Evolutionary conservation across 1,140 invertebrate genomes (phyloP), one percentile per base, ranked within the genome.

Genomic region (Euura saliciscinereae): DNA sequence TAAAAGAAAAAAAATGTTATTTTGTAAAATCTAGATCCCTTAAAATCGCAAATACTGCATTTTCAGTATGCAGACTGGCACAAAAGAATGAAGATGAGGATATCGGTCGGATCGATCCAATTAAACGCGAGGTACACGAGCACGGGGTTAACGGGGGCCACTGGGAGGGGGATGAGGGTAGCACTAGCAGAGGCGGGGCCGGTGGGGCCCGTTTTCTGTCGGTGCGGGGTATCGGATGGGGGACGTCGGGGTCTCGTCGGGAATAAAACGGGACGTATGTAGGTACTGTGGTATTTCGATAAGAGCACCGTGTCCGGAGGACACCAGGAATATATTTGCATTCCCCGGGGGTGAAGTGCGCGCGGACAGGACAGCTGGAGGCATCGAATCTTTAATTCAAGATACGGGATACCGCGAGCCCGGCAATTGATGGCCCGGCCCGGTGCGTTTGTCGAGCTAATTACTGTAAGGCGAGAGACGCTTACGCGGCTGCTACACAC

Each of bases 311-410:
- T 59, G 51, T 59, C 10, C 51, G 8, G 51, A 59, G 13, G 51
- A 59, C 68, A 76, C 69, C 73, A 28, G 67, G 72, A 68, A 83
- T 82, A 81, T 83, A 84, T 85, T 85, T 84, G 84, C 85, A 84
- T 85, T 84, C 83, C 83, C 8, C 8, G 51, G 13, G 51, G 78
- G 76, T 80, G 74, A 78, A 80, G 83, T 82, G 80, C 83, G 82
- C 80, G 78, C 82, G 82, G 83, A 83, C 84, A 85, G 85, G 84
- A 84, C 84, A 85, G 51, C 51, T 59, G 84, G 84, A 82, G 84
- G 82, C 84, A 85, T 85, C 84, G 84, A 86, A 86, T 86, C 84
- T 86, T 86, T 86, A 86, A 86, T 86, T 86, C 85, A 86, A 83
- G 84, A 81, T 81, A 81, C 79, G 71, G 69, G 71, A 45, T 77